Base-by-base conservation (phyloP, 2,888 invertebrate species). In the Polietes domitor region DNA sequence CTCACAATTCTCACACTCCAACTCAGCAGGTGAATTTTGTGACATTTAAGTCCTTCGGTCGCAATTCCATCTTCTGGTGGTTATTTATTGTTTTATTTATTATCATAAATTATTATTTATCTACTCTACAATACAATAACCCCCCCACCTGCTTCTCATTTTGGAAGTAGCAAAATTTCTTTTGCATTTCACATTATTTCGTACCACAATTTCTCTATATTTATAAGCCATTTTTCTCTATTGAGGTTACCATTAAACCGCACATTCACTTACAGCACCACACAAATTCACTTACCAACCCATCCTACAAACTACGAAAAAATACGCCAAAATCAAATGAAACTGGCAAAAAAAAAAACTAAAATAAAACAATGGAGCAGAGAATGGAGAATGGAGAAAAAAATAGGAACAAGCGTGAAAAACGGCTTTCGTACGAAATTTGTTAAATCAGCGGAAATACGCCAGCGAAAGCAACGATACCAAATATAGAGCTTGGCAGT, bases 401-500 rank as follows among this genome's bases (percentile, higher is more conserved):
- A 4, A 47, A 47, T 47, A 47, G 47, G n/a, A 47, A 47, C 15
- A n/a, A 47, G 47, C 37, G 37, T 26, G 26, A 10, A 24, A 47
- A 47, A 47, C n/a, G 26, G 58, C 58, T 2, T 10, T 24, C 68
- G 50, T 72, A 61, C n/a, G 50, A 32, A 61, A 72, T 65, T 68
- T 32, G 19, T 68, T n/a, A 24, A 74, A 74, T 53, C 47, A 19
- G 32, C 58, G 68, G 74, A 74, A 74, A 65, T 74, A 32, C 58
- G 58, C 15, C 24, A 58, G 28, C 43, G 70, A 61, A 80, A 41
- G 32, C 47, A 70, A 50, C 50, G 58, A 43, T 24, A 32, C 19
- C n/a, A 32, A 10, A 15, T n/a, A n/a, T 37, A 37, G 47, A 58
- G 19, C 26, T 58, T 55, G 55, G 72, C 65, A 43, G 47, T 21